Conservation (phyloP, 2,797 vertebrate species). For the Melanotaenia maccullochi region DNA sequence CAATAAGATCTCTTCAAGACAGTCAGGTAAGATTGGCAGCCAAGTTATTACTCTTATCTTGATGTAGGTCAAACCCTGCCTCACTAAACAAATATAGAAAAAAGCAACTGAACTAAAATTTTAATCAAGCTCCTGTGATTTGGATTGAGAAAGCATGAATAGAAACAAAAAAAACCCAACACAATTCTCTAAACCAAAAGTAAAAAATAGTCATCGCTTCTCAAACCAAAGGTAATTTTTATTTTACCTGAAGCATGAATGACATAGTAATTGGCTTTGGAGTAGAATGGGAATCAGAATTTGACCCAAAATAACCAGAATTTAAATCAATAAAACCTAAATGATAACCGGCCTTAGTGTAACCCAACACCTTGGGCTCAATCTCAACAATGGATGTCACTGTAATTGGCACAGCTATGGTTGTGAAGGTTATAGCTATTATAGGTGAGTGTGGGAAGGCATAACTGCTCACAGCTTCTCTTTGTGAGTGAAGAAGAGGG, state of each 20-base stretch:
- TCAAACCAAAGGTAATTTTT: not conserved
- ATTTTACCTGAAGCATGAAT: not conserved
- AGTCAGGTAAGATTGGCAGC: not conserved
- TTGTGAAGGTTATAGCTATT: constrained; percentile 63
- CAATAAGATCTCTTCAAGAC: not conserved
- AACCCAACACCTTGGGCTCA: constrained; percentile 47
- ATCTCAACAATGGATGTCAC: constrained; percentile 46
- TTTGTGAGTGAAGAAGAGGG: constrained; percentile 69
- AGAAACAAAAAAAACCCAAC: not conserved
- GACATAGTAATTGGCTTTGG: not conserved
- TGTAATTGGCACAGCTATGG: constrained; percentile 73
- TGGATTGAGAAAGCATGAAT: not conserved
- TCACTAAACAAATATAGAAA: not conserved
- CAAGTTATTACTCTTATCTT: not conserved
- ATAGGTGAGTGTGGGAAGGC: constrained; percentile 63
- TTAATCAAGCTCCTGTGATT: not conserved
- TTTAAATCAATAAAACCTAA: constrained; percentile 53
- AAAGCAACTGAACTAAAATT: not conserved
- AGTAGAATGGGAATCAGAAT: constrained; percentile 19
- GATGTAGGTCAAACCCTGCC: not conserved
- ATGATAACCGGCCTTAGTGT: constrained; percentile 26
- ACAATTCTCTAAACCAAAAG: not conserved
- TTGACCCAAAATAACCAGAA: constrained; percentile 4
- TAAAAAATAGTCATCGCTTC: not conserved
- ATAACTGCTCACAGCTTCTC: constrained; percentile 56